Base-by-base conservation (phyloP, 2,888 invertebrate genomes). In the Drosophila lacicola region DNA sequence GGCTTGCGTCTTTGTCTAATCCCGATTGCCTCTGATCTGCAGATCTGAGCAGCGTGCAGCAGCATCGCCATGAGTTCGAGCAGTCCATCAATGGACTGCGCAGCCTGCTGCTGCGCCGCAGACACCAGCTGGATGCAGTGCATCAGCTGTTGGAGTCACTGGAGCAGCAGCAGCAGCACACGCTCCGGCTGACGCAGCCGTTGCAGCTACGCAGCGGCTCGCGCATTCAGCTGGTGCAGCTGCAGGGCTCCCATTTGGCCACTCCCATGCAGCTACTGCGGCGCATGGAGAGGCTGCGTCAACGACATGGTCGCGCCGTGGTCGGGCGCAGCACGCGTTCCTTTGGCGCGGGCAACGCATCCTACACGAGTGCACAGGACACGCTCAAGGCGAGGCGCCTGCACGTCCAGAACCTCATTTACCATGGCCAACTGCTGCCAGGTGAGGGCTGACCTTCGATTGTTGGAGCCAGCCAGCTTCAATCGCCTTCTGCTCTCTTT, bases 11-110 rank as follows among this genome's bases (percentile, higher is more conserved):
- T 8, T 8, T 29, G 29, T 29, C 29, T 29, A 13, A 41, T 39
- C 8, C 21, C 1, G 4, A 36, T 6, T 2, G 0, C 2, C 2
- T 19, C 33, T 17, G 17, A 19, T n/a, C n/a, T n/a, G 1, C 49
- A 80, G 90, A 89, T 62, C 66, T 90, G 11, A 80, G 74, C 39
- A 71, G 71, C 9, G 67, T 89, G n/a, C 89, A 85, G 21, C 74
- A 76, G 56, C 91, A 91, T 62, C 83, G 82, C 4, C 89, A 90
- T 39, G 72, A 85, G 10, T 91, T 91, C 39, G 91, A 91, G 73
- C 65, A 79, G 17, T 70, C 74, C 10, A 74, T 91, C 10, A 71
- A 76, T 3, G 75, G 46, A 3, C 53, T 91, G 19, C 86, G 91
- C 3, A 87, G 89, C 3, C 56, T 82, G 5, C 60, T 91, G 21